Percentiles rank a stretch among this genome's conserved stretches.
Conservation (phyloP, 1,140 invertebrate species). For the Euwallacea fornicatus region DNA sequence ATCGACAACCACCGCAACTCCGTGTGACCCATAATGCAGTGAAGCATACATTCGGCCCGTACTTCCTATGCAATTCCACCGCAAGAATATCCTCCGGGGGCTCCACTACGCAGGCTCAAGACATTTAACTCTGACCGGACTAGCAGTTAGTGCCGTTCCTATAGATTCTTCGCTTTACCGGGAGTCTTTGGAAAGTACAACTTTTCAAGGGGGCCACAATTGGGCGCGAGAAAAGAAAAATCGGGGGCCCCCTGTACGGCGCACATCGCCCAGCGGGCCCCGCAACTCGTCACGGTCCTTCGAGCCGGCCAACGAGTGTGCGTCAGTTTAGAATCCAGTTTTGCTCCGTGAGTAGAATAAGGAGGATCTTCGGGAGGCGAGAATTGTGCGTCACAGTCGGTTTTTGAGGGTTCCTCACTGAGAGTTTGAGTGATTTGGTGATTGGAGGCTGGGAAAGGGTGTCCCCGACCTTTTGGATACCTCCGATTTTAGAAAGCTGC, state of each 20-base stretch:
- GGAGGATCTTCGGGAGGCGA: constrained; percentile 15
- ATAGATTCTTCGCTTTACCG: constrained; percentile 20
- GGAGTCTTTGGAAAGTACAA: constrained; percentile 6
- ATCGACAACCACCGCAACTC: constrained; percentile 1
- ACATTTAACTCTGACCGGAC: constrained; percentile 12
- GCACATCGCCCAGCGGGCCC: constrained; percentile 12
- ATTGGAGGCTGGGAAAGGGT: not conserved
- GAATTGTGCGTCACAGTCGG: constrained; percentile 10
- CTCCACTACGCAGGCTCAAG: constrained; percentile 17
- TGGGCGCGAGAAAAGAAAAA: not conserved
- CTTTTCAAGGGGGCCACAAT: not conserved
- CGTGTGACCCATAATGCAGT: constrained; percentile 20
- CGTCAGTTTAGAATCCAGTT: constrained; percentile 30
- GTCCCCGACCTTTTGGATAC: constrained; percentile 10
- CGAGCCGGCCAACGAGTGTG: constrained; percentile 27
- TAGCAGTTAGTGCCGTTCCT: constrained; percentile 7
- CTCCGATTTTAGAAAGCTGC: not conserved
- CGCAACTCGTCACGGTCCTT: constrained; percentile 31
- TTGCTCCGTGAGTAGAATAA: constrained; percentile 4
- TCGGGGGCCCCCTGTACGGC: not conserved
- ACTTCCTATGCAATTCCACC: constrained; percentile 23
- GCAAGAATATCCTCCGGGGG: constrained; percentile 22
- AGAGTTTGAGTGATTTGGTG: constrained; percentile 31
- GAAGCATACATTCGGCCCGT: constrained; percentile 5
- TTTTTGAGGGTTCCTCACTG: constrained; percentile 31